Evolutionary conservation across 2,797 vertebrate species (phyloP).

Genomic region (Moxostoma hubbsi): DNA sequence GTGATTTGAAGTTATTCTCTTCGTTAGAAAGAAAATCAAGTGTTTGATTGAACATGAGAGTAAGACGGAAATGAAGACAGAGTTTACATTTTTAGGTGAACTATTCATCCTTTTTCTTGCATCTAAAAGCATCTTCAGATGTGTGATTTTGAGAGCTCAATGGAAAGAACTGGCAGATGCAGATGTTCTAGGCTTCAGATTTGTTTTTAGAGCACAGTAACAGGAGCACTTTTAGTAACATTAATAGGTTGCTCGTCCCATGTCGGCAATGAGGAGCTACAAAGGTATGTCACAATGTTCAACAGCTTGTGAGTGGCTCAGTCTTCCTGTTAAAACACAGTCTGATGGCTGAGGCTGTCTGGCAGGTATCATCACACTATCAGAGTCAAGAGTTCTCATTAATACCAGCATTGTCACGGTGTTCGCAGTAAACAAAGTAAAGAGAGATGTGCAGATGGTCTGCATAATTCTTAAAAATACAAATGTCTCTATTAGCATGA

Average conservation of each 20-base stretch:
- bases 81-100: too few relatives aligned
- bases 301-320: neutral
- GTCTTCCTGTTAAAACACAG: slow-evolving; percentile 30
- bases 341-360: neutral
- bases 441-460: neutral
- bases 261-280: slow-evolving; percentile 14
- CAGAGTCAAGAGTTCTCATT: slow-evolving; percentile 13
- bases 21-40: too few relatives aligned
- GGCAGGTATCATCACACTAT: slow-evolving; percentile 25
- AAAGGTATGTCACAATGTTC: neutral
- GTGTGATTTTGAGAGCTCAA: neutral
- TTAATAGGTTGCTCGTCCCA: neutral
- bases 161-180: neutral
- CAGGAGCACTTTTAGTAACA: neutral
- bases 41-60: too few relatives aligned
- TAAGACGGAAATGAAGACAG: too few relatives aligned
- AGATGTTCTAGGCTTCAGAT: neutral
- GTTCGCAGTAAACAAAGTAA: neutral
- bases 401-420: neutral
- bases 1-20: too few relatives aligned
- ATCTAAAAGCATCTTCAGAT: neutral
- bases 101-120: too few relatives aligned
- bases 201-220: too few relatives aligned
- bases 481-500: neutral
- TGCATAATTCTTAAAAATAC: slow-evolving; percentile 4